Base-by-base conservation (phyloP, 2,888 invertebrate species). In the Cheilosia impressa region DNA sequence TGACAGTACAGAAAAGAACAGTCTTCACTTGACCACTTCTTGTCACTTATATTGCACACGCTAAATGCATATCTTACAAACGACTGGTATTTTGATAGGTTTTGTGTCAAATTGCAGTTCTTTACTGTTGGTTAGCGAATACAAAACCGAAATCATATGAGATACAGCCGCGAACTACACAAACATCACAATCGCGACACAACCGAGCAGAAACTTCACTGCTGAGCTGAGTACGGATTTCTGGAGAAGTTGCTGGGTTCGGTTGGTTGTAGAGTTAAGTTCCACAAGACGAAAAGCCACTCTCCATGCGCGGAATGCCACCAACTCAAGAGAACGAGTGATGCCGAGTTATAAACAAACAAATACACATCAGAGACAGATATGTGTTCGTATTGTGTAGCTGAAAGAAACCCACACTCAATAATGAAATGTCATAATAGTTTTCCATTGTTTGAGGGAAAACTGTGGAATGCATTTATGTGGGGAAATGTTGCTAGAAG, bases 161-260 rank as follows among this genome's bases (percentile, higher is more conserved):
- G 24, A 22, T 47, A 47, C 41, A 17, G 45, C 73, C 55, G 63
- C 82, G 77, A 58, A 66, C 65, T 5, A 52, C 38, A 72, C 82
- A 72, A 82, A 13, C 22, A 52, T 24, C 52, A 52, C 24, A 50
- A 57, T 1, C 71, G 66, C 77, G 65, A 63, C 62, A 69, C 69
- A 66, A 57, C 57, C 66, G 65, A 77, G 66, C 66, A 82, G 72
- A 77, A 66, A 71, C 72, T 72, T 72, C 65, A 77, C 82, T 77
- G 77, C 66, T 47, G 55, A 55, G 43, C 71, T 41, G 66, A 50
- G 43, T 47, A 72, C 22, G 65, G 77, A 57, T 77, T 60, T 66
- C 60, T 65, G 45, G 41, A 50, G 65, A 71, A 66, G 66, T 47
- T 53, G 34, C 52, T 72, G 1, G n/a, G 71, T 24, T 45, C 10